Base-by-base conservation (phyloP, 2,113 vertebrate genomes). In the Gobiocypris rarus region DNA sequence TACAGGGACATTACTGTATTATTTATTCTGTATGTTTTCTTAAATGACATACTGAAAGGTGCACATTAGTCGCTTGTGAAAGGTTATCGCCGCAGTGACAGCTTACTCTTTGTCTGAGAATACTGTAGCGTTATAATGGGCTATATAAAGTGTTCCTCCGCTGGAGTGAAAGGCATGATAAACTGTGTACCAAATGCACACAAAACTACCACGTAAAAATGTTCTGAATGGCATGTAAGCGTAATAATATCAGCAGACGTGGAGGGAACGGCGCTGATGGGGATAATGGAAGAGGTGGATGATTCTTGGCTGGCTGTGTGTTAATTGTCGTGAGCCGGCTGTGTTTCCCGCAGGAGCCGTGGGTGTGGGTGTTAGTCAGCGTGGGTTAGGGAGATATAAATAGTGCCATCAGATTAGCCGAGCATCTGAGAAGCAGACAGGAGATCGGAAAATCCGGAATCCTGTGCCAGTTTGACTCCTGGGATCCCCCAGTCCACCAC, bases 391-490 rank as follows among this genome's bases (percentile, higher is more conserved):
- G 56, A 85, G 90, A 71, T 93, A 94, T 92, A 94, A 94, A 94
- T 95, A 95, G 93, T 87, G 22, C 61, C 86, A 85, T 90, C 93
- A 95, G 92, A 92, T 95, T 93, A 94, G 90, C 80, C n/a, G 90
- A 94, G 91, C 94, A 95, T 95, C 94, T 94, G 94, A 95, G 92
- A 90, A 88, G 92, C 88, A 89, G 88, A 90, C 85, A 92, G 93
- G 94, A 90, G 93, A 93, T 94, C 92, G 93, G 93, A 94, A 94
- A 94, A 93, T 93, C 93, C 91, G 54, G 87, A 45, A 28, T 69
- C 84, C 84, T 84, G 88, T 90, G 91, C 92, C 91, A 92, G 92
- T 88, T 69, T 41, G 90, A 89, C 90, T 89, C 91, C 90, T 92
- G 90, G 92, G 92, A 91, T 80, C 81, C 89, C 87, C 85, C 80